Evolutionary conservation across 2,113 vertebrate genomes (phyloP), one percentile per base, ranked within the genome.

Genomic region (Dolichallabes microphthalmus): DNA sequence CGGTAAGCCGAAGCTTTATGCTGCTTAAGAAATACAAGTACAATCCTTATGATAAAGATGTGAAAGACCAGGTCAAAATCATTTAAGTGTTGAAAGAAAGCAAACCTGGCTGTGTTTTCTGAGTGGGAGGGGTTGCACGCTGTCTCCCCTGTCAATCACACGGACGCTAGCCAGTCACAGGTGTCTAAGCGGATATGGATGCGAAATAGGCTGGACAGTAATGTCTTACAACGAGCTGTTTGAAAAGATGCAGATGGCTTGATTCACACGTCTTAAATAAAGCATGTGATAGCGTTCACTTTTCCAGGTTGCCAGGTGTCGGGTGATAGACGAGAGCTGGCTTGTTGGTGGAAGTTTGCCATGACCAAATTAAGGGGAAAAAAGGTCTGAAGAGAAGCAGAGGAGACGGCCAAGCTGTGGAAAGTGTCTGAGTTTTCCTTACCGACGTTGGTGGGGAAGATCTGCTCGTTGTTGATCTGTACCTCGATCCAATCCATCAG

Each of bases 401-500:
- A 64, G 11, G 61, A 13, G 12, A 27, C 13, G 63, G 4, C 14
- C 6, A 12, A 68, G 27, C 66, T 7, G 32, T 17, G 66, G 32
- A 68, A 14, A 2, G 35, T 11, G 32, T n/a, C 39, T 13, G 30
- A 0, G 7, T 14, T n/a, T 81, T 89, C 97, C 97, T 97, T 93
- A 99, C 98, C 98, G 0, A 99, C 94, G 0, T 95, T 98, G 32
- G 98, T 99, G 88, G 98, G 98, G 85, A 99, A 99, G 92, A 99
- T 93, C 69, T 96, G 96, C 91, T 99, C 98, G 0, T 98, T 97
- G 94, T 99, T 99, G 94, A 99, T 98, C 91, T 99, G 98, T 50
- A 96, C 95, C 95, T 99, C 98, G 0, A 99, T 97, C 98, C 98
- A 99, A 86, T 99, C 97, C 98, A 99, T 99, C 77, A 99, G 96